A percentile compares a stretch with the other conserved stretches of the same genome.
phyloP scores from a whole-genome alignment of 2,888 invertebrate species.

The Pandemis heparana region DNA sequence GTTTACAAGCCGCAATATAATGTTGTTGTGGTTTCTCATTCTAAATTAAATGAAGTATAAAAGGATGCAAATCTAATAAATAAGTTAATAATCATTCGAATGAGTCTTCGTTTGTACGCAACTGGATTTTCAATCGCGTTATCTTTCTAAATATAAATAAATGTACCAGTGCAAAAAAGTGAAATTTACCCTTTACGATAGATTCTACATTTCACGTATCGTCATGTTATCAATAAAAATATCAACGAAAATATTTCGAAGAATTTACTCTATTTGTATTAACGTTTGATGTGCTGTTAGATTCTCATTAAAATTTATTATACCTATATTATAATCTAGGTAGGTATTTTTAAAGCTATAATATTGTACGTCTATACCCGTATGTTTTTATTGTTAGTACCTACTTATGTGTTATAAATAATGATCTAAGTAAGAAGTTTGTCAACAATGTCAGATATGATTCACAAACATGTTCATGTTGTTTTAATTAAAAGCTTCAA shows the following conservation, averaged over 20 bases:
- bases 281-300: conserved; percentile 40
- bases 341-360: conserved; percentile 19
- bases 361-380: conserved; percentile 21
- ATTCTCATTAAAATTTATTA: conserved; percentile 38
- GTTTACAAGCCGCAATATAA: too few relatives aligned
- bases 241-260: conserved; percentile 44
- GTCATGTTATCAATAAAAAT: conserved; percentile 3
- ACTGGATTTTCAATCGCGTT: too few relatives aligned
- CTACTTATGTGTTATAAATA: conserved; percentile 5
- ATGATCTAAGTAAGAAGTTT: neutral
- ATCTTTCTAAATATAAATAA: neutral
- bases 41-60: too few relatives aligned
- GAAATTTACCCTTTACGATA: neutral
- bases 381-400: conserved; percentile 19
- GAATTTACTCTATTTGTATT: conserved; percentile 47
- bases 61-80: too few relatives aligned
- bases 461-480: neutral
- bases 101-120: too few relatives aligned
- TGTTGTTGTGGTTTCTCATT: too few relatives aligned
- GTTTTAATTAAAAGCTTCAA: neutral
- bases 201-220: neutral
- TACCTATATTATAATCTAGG: conserved; percentile 33
- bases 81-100: too few relatives aligned
- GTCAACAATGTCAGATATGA: neutral
- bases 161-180: neutral